Evolutionary conservation across 2,797 vertebrate genomes (phyloP), one percentile per base, ranked within the genome.

Genomic region (Sternarchorhynchus goeldii): DNA sequence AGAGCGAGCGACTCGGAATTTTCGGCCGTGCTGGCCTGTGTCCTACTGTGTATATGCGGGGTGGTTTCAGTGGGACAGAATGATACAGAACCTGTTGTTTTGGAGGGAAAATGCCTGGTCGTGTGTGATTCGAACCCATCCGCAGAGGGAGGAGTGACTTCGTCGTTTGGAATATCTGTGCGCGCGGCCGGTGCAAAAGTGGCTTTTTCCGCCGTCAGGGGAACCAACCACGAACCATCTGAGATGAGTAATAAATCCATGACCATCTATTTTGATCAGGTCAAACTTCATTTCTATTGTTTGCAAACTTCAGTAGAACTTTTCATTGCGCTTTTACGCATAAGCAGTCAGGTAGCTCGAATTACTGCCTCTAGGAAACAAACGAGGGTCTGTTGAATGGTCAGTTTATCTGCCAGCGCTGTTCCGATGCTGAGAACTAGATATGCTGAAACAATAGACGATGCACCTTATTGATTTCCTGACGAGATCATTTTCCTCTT

Each of bases 41-140:
- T 85, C 18, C 83, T 94, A 77, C 86, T 94, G 79, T 85, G 92
- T 73, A 66, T 65, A 73, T 69, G 76, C 34, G 57, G 77, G 71
- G 75, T 66, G 59, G 73, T 66, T 70, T 92, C 88, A 79, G 82
- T 85, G 66, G 93, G 90, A 29, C 94, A 93, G 90, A 95, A 95
- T 78, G 94, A 95, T 84, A 95, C 94, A 10, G 95, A 95, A 81
- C 94, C 95, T 73, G 94, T 95, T 80, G 93, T 95, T 74, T 88
- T 95, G 89, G 95, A 95, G 88, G 94, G 94, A 69, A 95, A 95
- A 84, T 95, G 95, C 86, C 89, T 95, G 90, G 95, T 95, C 84
- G 95, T 95, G 67, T 95, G 95, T 82, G 95, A 96, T 85, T 95
- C 94, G n/a, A 96, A 89, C 88, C 95, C 95, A 0, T 94, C 94